Base-by-base conservation (phyloP, 2,888 invertebrate genomes). In the Mellilla xanthometata region DNA sequence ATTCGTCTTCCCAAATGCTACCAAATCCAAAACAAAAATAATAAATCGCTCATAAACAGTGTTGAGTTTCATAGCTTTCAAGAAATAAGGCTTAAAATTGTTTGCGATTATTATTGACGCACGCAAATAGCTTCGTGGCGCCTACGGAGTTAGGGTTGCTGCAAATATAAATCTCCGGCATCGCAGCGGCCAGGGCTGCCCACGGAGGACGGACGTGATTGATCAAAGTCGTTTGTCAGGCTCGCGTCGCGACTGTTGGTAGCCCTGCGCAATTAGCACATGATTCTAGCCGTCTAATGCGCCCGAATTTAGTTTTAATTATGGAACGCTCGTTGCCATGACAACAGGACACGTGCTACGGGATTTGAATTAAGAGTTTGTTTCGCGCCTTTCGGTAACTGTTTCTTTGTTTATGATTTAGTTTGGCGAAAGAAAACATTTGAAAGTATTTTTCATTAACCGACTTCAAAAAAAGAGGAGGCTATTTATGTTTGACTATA, bases 141-240 rank as follows among this genome's bases (percentile, higher is more conserved):
- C 73, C 75, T 76, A 71, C 60, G 57, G 63, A 75, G 76, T 71
- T 76, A 81, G 80, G 81, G 81, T 74, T 78, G 77, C 69, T 65
- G 67, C 72, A 72, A 67, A 67, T 69, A 79, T 72, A 72, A 72
- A 72, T 71, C 70, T 72, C 65, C 63, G 62, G 63, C 66, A 76
- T 58, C 56, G 77, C 76, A 73, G 75, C 72, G 76, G 76, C 72
- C 74, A 76, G 77, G 79, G 80, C 77, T 72, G 77, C 69, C 76
- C 77, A 71, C 76, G 72, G 72, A 82, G 82, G 78, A 78, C 81
- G 75, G 76, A 58, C 72, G 80, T 87, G 87, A 87, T 87, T 87
- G 86, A 87, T 87, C 85, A 81, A 83, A 84, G 83, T 84, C 83
- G 83, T 85, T 85, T 83, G 85, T 85, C 85, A 85, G 75, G 76